Percentiles rank a stretch among this genome's conserved stretches.
phyloP scores from a whole-genome alignment of 2,797 vertebrate genomes.

The Pseudochirops cupreus region DNA sequence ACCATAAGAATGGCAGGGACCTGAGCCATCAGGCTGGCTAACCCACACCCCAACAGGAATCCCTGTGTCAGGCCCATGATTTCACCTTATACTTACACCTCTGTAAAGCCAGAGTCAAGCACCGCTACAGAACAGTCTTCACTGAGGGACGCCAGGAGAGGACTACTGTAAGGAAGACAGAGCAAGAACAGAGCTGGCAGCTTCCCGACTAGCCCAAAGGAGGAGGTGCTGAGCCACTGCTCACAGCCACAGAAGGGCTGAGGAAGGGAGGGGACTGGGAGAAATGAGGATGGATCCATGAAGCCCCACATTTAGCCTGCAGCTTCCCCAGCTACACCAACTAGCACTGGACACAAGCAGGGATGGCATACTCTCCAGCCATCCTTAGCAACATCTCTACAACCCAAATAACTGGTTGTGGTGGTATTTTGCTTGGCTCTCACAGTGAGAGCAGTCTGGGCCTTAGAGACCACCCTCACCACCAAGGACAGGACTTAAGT shows the following conservation, averaged over 20 bases:
- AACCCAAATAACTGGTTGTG: background rate
- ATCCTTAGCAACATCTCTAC: background rate
- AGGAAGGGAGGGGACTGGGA: background rate
- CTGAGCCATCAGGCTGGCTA: background rate
- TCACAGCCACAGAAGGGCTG: background rate
- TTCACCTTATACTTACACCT: slow-evolving; percentile 90
- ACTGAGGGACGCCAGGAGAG: slow-evolving; percentile 93
- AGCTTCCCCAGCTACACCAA: background rate
- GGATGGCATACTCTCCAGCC: background rate
- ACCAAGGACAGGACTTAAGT: background rate
- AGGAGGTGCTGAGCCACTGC: background rate
- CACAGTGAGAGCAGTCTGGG: background rate
- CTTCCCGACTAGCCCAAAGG: background rate
- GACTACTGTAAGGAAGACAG: slow-evolving; percentile 82
- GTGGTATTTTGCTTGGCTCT: background rate
- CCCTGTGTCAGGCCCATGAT: background rate
- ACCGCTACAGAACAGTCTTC: slow-evolving; percentile 96
- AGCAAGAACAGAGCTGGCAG: background rate
- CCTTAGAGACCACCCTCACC: background rate
- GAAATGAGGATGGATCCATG: background rate
- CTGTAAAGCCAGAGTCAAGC: slow-evolving; percentile 89
- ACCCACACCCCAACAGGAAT: background rate
- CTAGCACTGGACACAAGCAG: background rate
- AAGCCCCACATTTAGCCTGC: background rate
- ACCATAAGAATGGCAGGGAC: background rate